Evolutionary conservation across 2,797 vertebrate species (phyloP).

Genomic region (Gallinago stenura): DNA sequence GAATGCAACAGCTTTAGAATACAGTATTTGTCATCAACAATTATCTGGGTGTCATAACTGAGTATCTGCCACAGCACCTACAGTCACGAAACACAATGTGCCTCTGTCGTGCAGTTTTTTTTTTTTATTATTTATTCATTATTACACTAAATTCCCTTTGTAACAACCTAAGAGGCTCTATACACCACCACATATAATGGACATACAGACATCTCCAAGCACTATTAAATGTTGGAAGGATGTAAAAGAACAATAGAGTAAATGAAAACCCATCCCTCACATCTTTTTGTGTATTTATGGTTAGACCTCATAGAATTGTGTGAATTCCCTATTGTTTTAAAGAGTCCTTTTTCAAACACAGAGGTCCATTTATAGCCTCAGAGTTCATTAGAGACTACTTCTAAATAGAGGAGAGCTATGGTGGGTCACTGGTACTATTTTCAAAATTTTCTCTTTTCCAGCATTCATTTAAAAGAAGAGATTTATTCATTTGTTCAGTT

Average conservation of each 20-base stretch:
- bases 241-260: neutral
- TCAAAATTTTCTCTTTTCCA: slow-evolving; percentile 5
- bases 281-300: neutral
- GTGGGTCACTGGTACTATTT: slow-evolving; percentile 1
- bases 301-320: neutral
- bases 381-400: neutral
- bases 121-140: neutral
- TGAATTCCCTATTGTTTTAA: slow-evolving; percentile 32
- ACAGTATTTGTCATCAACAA: neutral
- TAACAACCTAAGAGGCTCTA: neutral
- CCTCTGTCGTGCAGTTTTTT: neutral
- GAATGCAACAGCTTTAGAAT: neutral
- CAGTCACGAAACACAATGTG: neutral
- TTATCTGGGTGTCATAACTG: slow-evolving; percentile 16
- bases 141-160: neutral
- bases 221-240: neutral
- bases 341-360: neutral
- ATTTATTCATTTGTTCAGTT: slow-evolving; percentile 60
- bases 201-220: neutral
- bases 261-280: neutral
- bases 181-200: neutral
- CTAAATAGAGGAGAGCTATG: neutral
- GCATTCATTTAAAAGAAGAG: slow-evolving; percentile 46
- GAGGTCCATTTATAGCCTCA: neutral
- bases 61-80: slow-evolving; percentile 8